Conservation (phyloP, 2,113 vertebrate species). For the Xenus cinereus region DNA sequence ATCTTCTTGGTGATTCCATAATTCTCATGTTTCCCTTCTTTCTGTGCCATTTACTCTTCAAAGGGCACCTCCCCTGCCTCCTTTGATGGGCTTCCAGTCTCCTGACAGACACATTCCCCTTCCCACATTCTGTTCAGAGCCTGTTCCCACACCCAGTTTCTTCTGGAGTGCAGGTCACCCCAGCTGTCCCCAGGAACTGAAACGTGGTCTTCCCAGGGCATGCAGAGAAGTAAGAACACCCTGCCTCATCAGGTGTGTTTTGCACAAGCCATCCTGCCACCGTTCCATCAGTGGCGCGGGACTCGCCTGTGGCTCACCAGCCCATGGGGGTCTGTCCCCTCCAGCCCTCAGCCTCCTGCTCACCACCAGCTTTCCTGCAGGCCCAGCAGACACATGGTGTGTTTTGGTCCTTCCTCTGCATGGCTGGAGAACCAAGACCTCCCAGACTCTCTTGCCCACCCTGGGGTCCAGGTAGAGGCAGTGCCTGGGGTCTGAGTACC, state of each 20-base stretch:
- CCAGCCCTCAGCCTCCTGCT: neutral
- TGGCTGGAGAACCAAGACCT: neutral
- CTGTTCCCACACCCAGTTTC: neutral
- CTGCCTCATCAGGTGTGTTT: neutral
- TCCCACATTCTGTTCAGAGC: neutral
- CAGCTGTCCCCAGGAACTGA: neutral
- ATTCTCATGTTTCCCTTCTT: neutral
- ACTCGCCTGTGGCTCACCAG: neutral
- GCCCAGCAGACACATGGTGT: fast-evolving
- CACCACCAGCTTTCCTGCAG: neutral
- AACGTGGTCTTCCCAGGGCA: neutral
- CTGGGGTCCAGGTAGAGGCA: neutral
- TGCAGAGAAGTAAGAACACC: neutral
- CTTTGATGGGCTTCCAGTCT: neutral
- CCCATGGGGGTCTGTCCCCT: neutral
- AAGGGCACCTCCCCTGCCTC: neutral
- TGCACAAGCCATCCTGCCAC: neutral
- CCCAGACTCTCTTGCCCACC: neutral
- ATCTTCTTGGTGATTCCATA: neutral
- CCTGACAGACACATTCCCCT: neutral
- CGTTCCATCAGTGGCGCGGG: neutral
- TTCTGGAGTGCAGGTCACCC: neutral
- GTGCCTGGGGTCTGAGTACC: neutral
- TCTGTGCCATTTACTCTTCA: neutral
- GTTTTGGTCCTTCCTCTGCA: neutral